Evolutionary conservation across 2,888 invertebrate genomes (phyloP).

Genomic region (Melieria picta): DNA sequence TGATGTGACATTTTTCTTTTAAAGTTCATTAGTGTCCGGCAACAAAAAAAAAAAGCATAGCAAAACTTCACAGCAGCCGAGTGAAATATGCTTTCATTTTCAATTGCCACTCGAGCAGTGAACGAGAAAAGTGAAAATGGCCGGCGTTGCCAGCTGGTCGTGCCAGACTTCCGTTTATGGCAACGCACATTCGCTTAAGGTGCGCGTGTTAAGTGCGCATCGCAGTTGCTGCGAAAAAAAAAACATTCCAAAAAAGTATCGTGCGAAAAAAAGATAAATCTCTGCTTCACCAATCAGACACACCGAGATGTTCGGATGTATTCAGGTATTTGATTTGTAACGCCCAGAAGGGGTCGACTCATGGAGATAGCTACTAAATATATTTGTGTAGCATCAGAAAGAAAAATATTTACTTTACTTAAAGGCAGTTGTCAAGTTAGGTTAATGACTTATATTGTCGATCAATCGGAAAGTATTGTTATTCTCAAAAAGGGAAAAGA

Average conservation of each 20-base stretch:
- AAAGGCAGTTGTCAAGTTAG: too few relatives aligned
- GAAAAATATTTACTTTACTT: too few relatives aligned
- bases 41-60: background rate
- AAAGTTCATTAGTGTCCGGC: constrained; percentile 21
- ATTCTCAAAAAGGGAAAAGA: too few relatives aligned
- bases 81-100: constrained; percentile 27
- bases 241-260: background rate
- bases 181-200: background rate
- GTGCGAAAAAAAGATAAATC: background rate
- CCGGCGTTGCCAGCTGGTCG: background rate
- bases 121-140: constrained; percentile 25
- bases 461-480: too few relatives aligned
- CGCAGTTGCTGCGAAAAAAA: background rate
- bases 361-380: too few relatives aligned
- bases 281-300: too few relatives aligned
- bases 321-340: too few relatives aligned
- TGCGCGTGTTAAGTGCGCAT: too few relatives aligned
- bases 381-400: too few relatives aligned
- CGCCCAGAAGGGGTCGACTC: too few relatives aligned
- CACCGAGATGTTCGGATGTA: too few relatives aligned
- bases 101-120: constrained; percentile 4
- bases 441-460: too few relatives aligned
- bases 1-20: constrained; percentile 20
- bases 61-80: constrained; percentile 2
- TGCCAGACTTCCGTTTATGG: background rate